Base-by-base conservation (phyloP, 2,113 vertebrate species). In the Spilogale gracilis region DNA sequence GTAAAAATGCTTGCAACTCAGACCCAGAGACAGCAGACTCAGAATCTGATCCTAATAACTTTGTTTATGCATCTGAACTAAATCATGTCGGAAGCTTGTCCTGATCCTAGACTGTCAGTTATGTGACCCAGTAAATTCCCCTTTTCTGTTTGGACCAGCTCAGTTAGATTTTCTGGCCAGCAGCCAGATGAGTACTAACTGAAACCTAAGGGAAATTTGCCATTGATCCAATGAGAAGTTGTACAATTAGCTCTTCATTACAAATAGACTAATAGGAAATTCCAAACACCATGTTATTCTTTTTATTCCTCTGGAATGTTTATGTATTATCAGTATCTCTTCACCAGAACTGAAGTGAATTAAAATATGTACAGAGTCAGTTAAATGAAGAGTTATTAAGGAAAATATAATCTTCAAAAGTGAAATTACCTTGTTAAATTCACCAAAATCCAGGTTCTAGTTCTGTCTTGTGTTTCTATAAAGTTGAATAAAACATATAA, bases 161-260 rank as follows among this genome's bases (percentile, higher is more conserved):
- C 65, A 74, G 87, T 95, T 86, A 63, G 84, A 92, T 81, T 89
- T 92, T 79, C 84, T 95, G 88, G 63, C 32, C 21, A 84, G 23
- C 12, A 76, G 50, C 56, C 94, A 92, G 58, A 81, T 65, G 27
- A 95, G 61, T 81, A 56, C 63, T 94, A 91, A 91, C 38, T 52
- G 21, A 86, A 96, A 90, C 84, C 45, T 69, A 65, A 78, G 6
- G 27, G 45, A 86, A 97, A 86, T 86, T 52, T 92, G n/a, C 48
- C 58, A 74, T 25, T 82, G 73, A 74, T 82, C 74, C 74, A 90
- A 30, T 69, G 14, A 81, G 17, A n/a, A 92, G 32, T 13, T 32
- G 27, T 76, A 84, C 18, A 94, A 94, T 90, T 90, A 90, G 54
- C 48, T 90, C 80, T 87, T 93, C n/a, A 96, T 73, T 96, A 90